Evolutionary conservation across 2,113 vertebrate species (phyloP), one percentile per base, ranked within the genome.

Genomic region (Cygnus atratus): DNA sequence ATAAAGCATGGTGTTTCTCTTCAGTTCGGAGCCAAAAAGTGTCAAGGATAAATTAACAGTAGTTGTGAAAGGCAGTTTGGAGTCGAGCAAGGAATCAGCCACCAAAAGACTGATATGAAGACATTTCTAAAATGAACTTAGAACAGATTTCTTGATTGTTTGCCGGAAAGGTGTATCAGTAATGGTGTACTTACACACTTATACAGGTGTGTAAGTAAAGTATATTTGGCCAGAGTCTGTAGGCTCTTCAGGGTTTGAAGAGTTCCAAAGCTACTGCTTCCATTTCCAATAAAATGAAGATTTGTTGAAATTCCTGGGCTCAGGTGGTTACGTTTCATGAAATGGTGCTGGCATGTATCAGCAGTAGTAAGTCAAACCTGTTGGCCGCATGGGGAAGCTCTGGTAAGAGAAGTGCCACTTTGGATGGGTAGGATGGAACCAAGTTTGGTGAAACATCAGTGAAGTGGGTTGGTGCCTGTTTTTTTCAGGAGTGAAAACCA

Each of bases 391-490:
- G 21, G 31, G 13, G 29, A 84, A 37, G 26, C 57, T 92, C 12
- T 83, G 31, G 5, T 13, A 63, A 59, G 31, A 71, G 41, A 55
- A 75, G 13, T 3, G 2, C 48, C 1, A 2, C 26, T 43, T 84
- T 67, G 50, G 11, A 14, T 58, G 8, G 2, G 13, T 58, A 29
- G 28, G 19, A 33, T 57, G 19, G 54, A 83, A 31, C 26, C 26
- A n/a, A 39, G 10, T 58, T 90, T 39, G 13, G 43, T 57, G 13
- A 81, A 52, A 18, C 61, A 50, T 11, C 12, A 21, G 66, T 76
- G 44, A 39, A 73, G 48, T 0, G 0, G 9, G 1, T 28, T 50
- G 17, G 6, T 50, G 8, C 57, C 28, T 14, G 3, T 35, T 87
- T 81, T 79, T 9, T 33, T 92, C 16, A 54, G 48, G 21, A 43